Percentiles rank a stretch among this genome's conserved stretches.
Evolutionary conservation across 1,140 invertebrate species (phyloP).

Genomic region (Mizuhopecten yessoensis): DNA sequence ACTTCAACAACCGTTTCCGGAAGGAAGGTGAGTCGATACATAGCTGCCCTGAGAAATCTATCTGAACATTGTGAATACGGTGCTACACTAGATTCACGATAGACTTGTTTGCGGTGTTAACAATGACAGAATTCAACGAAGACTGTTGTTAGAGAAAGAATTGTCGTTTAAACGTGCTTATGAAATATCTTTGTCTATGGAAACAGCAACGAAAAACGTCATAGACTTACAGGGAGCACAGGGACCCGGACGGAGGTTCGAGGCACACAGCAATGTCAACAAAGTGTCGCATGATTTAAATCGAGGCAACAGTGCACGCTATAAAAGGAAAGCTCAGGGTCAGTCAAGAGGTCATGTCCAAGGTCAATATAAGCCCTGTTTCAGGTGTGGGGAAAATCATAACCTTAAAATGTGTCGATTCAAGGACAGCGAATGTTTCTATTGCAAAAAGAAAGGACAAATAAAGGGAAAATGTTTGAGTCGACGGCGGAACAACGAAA

Average conservation of each 20-base stretch:
- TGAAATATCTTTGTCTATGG: slow-evolving; percentile 56
- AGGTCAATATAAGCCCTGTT: neutral
- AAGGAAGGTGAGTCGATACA: slow-evolving; percentile 24
- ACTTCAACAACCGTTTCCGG: slow-evolving; percentile 47
- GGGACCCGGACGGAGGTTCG: neutral
- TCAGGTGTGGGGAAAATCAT: neutral
- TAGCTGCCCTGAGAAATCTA: slow-evolving; percentile 47
- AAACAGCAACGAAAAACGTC: slow-evolving; percentile 56
- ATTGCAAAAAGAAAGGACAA: neutral
- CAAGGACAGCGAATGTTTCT: neutral
- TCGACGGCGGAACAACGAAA: neutral
- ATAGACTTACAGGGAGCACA: slow-evolving; percentile 45
- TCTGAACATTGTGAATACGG: slow-evolving; percentile 56
- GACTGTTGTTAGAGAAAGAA: slow-evolving; percentile 48
- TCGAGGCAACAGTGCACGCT: neutral
- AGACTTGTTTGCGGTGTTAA: slow-evolving; percentile 47
- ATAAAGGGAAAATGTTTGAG: neutral
- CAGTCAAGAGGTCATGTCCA: neutral
- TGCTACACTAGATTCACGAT: slow-evolving; percentile 52
- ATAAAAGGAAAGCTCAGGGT: neutral
- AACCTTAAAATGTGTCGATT: neutral
- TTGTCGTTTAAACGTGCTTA: slow-evolving; percentile 47
- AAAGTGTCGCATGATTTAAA: neutral
- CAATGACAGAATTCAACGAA: slow-evolving; percentile 48
- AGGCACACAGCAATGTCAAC: neutral